These are phyloP conservation scores for Notamacropus eugenii DNA, from an alignment of 2,797 vertebrate species.

Conservation along the genomic window DNA sequence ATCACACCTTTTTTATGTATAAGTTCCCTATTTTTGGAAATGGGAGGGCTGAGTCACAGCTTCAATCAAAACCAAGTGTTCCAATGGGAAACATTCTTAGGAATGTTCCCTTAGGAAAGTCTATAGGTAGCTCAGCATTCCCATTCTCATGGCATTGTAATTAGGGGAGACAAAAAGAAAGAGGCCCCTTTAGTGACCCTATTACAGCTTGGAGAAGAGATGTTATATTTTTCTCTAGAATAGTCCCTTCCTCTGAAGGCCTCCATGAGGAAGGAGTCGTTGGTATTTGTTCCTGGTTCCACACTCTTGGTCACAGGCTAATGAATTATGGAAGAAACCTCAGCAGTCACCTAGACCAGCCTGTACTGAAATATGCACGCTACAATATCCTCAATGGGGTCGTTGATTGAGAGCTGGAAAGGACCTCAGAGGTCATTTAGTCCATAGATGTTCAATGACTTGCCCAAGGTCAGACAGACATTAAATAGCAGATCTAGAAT, in stretches of 20 bases:
- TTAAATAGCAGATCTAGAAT: neutral
- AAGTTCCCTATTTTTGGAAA: conserved; percentile 36
- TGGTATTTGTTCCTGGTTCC: neutral
- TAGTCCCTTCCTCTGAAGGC: neutral
- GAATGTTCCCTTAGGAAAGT: neutral
- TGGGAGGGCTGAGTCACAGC: conserved; percentile 48
- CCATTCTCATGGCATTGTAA: accelerated
- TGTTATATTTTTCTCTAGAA: neutral
- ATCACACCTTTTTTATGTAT: neutral
- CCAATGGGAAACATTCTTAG: too few relatives aligned
- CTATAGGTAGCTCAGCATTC: neutral
- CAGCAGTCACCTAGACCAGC: neutral
- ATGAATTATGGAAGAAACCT: neutral
- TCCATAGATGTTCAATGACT: neutral
- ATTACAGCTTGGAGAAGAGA: neutral
- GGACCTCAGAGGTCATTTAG: neutral
- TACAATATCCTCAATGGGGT: neutral
- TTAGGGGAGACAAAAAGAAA: neutral
- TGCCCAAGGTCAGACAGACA: neutral
- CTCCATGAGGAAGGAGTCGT: neutral
- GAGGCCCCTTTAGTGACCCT: too few relatives aligned
- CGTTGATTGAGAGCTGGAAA: neutral
- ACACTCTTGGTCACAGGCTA: neutral
- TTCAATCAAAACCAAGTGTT: conserved; percentile 50
- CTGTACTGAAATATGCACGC: neutral